Conservation (phyloP, 2,113 vertebrate genomes). For the Anoura caudifer region DNA sequence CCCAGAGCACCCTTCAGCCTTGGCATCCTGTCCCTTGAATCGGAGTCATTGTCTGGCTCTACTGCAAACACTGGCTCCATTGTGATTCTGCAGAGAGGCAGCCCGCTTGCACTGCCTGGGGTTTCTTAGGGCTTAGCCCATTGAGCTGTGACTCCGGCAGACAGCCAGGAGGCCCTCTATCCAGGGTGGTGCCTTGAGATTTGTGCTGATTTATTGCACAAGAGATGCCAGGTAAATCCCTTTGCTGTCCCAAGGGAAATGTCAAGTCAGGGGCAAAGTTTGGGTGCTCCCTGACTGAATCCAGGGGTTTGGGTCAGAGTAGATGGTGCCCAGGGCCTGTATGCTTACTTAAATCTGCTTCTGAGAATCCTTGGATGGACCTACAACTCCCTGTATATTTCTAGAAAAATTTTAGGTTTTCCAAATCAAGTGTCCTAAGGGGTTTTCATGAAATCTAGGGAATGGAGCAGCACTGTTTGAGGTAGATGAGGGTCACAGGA, state of each 20-base stretch:
- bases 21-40: constrained; percentile 68
- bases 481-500: not conserved
- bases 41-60: constrained; percentile 69
- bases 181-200: constrained; percentile 67
- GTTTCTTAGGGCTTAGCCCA: constrained; percentile 59
- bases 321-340: not conserved
- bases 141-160: constrained; percentile 62
- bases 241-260: constrained; percentile 69
- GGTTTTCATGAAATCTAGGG: not conserved
- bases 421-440: not conserved
- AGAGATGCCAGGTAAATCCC: constrained; percentile 55
- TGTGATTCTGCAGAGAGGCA: constrained; percentile 59
- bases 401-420: constrained; percentile 23
- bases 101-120: constrained; percentile 42
- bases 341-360: not conserved
- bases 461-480: not conserved
- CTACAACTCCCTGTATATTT: constrained; percentile 27
- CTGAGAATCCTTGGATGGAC: not conserved
- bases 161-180: constrained; percentile 62
- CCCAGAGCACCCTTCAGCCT: constrained; percentile 63
- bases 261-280: constrained; percentile 64
- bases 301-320: not conserved
- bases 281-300: constrained; percentile 39
- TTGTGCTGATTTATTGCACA: constrained; percentile 66
- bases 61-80: constrained; percentile 69